Evolutionary conservation across 2,797 vertebrate genomes (phyloP), one percentile per base, ranked within the genome.

Genomic region (Notolepis coatsorum): DNA sequence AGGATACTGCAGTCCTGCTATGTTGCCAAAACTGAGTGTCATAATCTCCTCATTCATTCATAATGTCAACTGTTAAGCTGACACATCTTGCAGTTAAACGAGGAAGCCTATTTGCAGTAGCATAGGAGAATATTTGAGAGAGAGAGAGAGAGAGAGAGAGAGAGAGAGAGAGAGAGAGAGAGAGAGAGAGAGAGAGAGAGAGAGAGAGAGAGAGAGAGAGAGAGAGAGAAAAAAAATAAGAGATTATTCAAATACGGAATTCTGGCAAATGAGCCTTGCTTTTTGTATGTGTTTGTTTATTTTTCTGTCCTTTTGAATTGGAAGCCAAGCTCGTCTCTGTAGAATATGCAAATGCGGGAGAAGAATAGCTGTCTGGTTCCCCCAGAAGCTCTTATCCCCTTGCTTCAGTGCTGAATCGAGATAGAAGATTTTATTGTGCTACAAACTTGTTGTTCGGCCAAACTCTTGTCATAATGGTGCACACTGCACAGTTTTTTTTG

Each of bases 211-310:
- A 59, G 56, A n/a, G 67, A 78, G 71, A 75, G 42, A 7, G 24
- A 23, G 64, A 80, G 77, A 82, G 74, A 59, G 56, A n/a, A n/a
- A n/a, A n/a, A n/a, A n/a, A n/a, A n/a, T n/a, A n/a, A n/a, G n/a
- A n/a, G 84, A 91, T 90, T 91, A 91, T 88, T 90, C 71, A 85
- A 88, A 92, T 87, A 81, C 58, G 84, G 82, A 86, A 61, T 77
- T 75, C 58, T 61, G 50, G 69, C 79, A 77, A 86, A 84, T 71
- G 57, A 82, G 81, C 81, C 82, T 82, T 81, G 69, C 73, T 80
- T 81, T 49, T 82, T 88, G 81, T 71, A 50, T 42, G 57, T 80
- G 75, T 87, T 81, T 85, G 85, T 82, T 86, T 85, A 74, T 79
- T 85, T 89, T 83, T 81, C 67, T 69, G 77, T 87, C 72, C 73